Percentiles rank a stretch among this genome's conserved stretches.
Evolutionary conservation across 2,888 invertebrate genomes (phyloP).

Genomic region (Apoda limacodes): DNA sequence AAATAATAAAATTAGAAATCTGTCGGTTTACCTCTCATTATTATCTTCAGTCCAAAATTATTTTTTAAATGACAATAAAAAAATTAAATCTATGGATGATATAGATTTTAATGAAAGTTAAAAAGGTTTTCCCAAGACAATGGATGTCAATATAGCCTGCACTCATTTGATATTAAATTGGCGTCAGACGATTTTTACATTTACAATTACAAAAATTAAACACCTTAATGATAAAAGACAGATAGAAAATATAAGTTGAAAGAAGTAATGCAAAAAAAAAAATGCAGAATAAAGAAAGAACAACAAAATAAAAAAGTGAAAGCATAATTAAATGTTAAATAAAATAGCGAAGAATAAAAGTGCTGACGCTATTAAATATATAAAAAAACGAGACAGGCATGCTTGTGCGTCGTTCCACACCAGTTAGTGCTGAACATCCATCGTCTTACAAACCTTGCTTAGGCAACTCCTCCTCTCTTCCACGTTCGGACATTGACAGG

Average conservation of each 20-base stretch:
- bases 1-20: too few relatives aligned
- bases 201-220: too few relatives aligned
- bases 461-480: constrained; percentile 50
- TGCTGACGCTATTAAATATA: too few relatives aligned
- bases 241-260: constrained; percentile 10
- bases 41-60: too few relatives aligned
- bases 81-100: too few relatives aligned
- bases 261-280: constrained; percentile 1
- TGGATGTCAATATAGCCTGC: constrained; percentile 44
- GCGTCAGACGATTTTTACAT: too few relatives aligned
- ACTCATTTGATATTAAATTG: too few relatives aligned
- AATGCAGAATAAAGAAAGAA: neutral
- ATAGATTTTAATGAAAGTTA: too few relatives aligned
- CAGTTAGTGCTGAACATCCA: constrained; percentile 65
- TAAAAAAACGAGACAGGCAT: constrained; percentile 29
- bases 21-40: too few relatives aligned
- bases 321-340: constrained; percentile 25
- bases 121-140: constrained; percentile 45
- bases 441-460: constrained; percentile 60
- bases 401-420: constrained; percentile 31
- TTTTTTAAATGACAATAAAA: too few relatives aligned
- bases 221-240: constrained; percentile 7
- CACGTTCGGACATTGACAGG: constrained; percentile 58
- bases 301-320: constrained; percentile 2
- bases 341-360: too few relatives aligned